Evolutionary conservation across 2,888 invertebrate genomes (phyloP), one percentile per base, ranked within the genome.

Genomic region (Eilema caniola): DNA sequence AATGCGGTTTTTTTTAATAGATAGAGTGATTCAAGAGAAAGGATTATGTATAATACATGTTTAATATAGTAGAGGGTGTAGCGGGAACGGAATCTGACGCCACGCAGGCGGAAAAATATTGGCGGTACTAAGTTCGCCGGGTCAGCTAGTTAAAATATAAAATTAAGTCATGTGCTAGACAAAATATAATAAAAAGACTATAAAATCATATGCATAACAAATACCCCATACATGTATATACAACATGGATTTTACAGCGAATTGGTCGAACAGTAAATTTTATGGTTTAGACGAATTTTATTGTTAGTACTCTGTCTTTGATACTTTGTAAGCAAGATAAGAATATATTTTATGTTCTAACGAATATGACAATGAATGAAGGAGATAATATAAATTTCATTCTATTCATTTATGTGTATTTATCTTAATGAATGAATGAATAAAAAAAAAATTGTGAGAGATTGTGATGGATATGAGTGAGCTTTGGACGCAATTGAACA

Each of bases 271-370:
- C 75, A 76, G 80, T 79, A 81, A 80, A 81, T 81, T 85, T 84
- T 85, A 85, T 71, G 80, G 71, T 68, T 80, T 76, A 78, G 77
- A 78, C 80, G 77, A 76, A 82, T 85, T 86, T 85, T 83, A 86
- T 86, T 86, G 84, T 85, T 84, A 67, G 71, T 67, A 71, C 70
- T 68, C 60, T 23, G 2, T 62, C 73, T 72, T 64, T 23, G 78
- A 81, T 67, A n/a, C 25, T 61, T 63, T 72, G 61, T 0, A 16
- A n/a, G 53, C 65, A 68, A 81, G 81, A 81, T 73, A 73, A n/a
- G 74, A 24, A 28, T n/a, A 60, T 62, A 24, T 37, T 59, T 20
- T 53, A n/a, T n/a, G n/a, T 53, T 53, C 53, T 20, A 4, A 10
- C n/a, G 10, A 5, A 53, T 53, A 53, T 53, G n/a, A 20, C 10